These are phyloP conservation scores for Trematomus bernacchii DNA, from an alignment of 2,797 vertebrate species.

Conservation along the genomic window DNA sequence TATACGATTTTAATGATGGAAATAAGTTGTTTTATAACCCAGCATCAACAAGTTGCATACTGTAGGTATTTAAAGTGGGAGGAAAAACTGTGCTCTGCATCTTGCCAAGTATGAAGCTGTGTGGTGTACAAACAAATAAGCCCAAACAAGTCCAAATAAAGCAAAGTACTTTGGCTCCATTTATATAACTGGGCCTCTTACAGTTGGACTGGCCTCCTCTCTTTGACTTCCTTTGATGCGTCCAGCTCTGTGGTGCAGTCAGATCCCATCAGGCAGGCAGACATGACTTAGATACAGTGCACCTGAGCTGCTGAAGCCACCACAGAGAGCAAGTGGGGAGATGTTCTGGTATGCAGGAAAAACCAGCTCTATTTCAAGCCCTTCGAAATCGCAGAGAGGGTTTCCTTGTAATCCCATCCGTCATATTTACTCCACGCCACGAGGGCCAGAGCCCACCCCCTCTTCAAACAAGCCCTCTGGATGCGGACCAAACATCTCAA, in stretches of 20 bases:
- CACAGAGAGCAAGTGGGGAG: conserved; percentile 77
- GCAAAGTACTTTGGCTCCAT: conserved; percentile 85
- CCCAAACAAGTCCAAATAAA: conserved; percentile 84
- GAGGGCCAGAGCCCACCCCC: conserved; percentile 64
- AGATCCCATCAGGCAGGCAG: conserved; percentile 75
- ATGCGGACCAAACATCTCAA: conserved; percentile 73
- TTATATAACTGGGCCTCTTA: conserved; percentile 81
- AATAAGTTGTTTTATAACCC: conserved; percentile 64
- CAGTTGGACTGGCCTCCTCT: conserved; percentile 75
- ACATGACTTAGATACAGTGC: conserved; percentile 76
- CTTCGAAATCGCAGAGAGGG: conserved; percentile 77
- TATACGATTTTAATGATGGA: conserved; percentile 61
- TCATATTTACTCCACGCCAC: conserved; percentile 77
- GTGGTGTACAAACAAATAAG: conserved; percentile 84
- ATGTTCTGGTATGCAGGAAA: conserved; percentile 79
- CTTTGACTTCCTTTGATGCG: conserved; percentile 78
- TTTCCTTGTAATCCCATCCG: conserved; percentile 81
- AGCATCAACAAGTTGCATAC: conserved; percentile 67
- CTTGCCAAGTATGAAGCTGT: conserved; percentile 79
- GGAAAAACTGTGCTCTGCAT: conserved; percentile 71
- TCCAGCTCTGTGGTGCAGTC: conserved; percentile 72
- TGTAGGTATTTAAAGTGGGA: conserved; percentile 73
- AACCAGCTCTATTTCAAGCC: conserved; percentile 81
- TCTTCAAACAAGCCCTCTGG: conserved; percentile 76
- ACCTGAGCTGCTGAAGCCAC: conserved; percentile 77